Evolutionary conservation across 1,140 invertebrate genomes (phyloP), one percentile per base, ranked within the genome.

Genomic region (Berghia stephanieae): DNA sequence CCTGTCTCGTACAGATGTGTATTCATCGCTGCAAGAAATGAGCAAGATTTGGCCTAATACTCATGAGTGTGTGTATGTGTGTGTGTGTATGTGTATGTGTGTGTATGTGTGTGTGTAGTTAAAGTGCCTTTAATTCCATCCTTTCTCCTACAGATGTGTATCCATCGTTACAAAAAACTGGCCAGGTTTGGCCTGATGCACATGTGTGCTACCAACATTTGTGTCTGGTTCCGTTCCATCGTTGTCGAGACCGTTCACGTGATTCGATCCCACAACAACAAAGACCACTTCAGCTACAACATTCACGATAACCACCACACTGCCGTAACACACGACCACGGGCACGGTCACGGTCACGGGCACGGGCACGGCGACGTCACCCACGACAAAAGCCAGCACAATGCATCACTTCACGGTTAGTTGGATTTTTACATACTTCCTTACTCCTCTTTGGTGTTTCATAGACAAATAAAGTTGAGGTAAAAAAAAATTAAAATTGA

Each of bases 191-290:
- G 97, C 27, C 90, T 98, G 82, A 98, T 98, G 96, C 97, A 99
- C 87, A 94, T 98, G 31, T 95, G 98, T 44, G 96, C 96, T 3
- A 98, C 97, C 34, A 99, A 99, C 89, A 92, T 99, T 27, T 98
- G 97, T 89, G 96, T 98, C 1, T 99, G 82, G 83, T 78, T 84
- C 44, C 79, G 81, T 27, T 80, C 72, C 60, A 82, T 84, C 49
- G 80, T 85, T 13, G 78, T 83, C 31, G 85, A 86, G 71, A 84
- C 83, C 3, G 57, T 85, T 24, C 79, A 80, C 67, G 82, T 79
- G 18, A 60, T 80, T n/a, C n/a, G n/a, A n/a, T n/a, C n/a, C 66
- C 72, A 77, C 24, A 44, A 68, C 13, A 74, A 81, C 44, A 38
- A 31, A 31, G 16, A 66, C 3, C 42, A 78, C 38, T 31, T 8